A percentile compares a stretch with the other conserved stretches of the same genome.
These are phyloP conservation scores for Platycercus adscitus DNA, from an alignment of 2,113 vertebrate genomes.

Conservation along the genomic window DNA sequence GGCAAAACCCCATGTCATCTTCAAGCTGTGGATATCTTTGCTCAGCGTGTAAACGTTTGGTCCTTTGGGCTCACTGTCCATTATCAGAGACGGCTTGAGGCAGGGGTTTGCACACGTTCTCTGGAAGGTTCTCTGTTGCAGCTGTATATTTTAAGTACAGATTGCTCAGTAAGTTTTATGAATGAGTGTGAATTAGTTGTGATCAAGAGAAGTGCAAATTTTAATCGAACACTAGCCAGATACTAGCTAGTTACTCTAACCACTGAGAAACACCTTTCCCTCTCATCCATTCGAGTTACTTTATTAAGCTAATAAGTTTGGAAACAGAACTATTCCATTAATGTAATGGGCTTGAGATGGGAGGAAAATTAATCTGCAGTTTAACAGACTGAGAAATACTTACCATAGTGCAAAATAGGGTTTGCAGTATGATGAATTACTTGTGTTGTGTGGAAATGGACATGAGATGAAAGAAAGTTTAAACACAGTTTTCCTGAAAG, in stretches of 20 bases:
- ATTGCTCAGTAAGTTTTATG: neutral
- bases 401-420: neutral
- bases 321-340: neutral
- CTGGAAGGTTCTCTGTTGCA: neutral
- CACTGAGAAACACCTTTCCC: neutral
- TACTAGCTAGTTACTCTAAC: neutral
- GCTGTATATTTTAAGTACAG: neutral
- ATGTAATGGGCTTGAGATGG: neutral
- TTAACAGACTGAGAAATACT: neutral
- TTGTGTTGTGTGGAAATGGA: neutral
- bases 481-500: neutral
- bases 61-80: neutral
- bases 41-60: neutral
- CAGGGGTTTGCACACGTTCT: fast-evolving
- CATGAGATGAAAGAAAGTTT: neutral
- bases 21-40: neutral
- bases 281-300: neutral
- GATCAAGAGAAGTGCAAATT: neutral
- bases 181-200: neutral
- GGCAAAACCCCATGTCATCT: fast-evolving
- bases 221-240: neutral
- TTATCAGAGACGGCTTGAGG: neutral
- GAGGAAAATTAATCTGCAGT: neutral
- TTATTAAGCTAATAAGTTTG: neutral
- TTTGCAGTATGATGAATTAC: neutral